phyloP scores from a whole-genome alignment of 2,888 invertebrate species.

The Plagiodera versicolora region DNA sequence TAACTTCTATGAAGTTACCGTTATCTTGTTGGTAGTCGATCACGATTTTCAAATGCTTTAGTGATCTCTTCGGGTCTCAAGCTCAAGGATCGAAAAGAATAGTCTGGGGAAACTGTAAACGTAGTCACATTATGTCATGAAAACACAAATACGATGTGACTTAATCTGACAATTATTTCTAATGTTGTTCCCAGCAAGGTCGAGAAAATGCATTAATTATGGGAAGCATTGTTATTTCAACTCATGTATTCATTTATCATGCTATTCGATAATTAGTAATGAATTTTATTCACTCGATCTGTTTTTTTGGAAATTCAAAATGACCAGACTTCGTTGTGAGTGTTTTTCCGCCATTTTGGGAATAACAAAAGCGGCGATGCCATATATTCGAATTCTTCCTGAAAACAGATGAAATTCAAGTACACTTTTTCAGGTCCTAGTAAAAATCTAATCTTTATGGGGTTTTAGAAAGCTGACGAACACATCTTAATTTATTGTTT shows the following conservation, averaged over 20 bases:
- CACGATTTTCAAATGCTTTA: neutral
- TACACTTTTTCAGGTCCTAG: too few species aligned
- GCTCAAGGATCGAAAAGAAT: neutral
- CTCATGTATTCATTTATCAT: neutral
- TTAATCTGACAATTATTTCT: constrained; percentile 6
- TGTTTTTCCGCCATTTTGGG: too few species aligned
- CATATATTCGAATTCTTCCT: too few species aligned
- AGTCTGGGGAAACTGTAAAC: neutral
- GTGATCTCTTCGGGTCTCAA: neutral
- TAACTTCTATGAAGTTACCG: neutral
- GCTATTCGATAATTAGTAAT: neutral
- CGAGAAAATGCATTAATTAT: constrained; percentile 13
- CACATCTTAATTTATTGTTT: neutral
- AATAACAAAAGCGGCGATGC: too few species aligned
- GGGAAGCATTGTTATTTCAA: constrained; percentile 8
- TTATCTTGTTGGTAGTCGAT: neutral
- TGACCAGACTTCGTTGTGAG: too few species aligned
- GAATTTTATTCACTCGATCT: too few species aligned
- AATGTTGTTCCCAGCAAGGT: constrained; percentile 17
- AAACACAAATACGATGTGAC: constrained; percentile 10
- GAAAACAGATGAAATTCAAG: too few species aligned
- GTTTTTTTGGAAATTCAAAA: too few species aligned
- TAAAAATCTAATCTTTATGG: neutral
- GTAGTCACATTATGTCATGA: constrained; percentile 17
- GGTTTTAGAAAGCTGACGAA: neutral